Evolutionary conservation across 2,113 vertebrate genomes (phyloP).

Genomic region (Phoxinus phoxinus): DNA sequence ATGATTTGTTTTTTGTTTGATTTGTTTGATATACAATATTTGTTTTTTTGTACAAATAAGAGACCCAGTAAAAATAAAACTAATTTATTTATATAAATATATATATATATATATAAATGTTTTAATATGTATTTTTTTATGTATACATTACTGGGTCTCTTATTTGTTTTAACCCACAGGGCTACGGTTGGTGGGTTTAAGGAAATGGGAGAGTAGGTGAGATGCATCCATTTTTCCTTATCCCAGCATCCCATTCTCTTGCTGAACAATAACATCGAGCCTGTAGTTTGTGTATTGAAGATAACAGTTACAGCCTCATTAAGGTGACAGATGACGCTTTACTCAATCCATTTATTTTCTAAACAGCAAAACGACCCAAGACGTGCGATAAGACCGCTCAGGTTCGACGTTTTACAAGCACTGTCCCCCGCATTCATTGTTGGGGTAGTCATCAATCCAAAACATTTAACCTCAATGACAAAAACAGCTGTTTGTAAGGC

Average conservation of each 20-base stretch:
- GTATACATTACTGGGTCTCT: neutral
- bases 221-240: constrained; percentile 29
- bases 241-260: constrained; percentile 20
- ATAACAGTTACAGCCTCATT: constrained; percentile 67
- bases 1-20: too few relatives aligned
- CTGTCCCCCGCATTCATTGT: constrained; percentile 60
- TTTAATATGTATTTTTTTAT: neutral
- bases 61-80: neutral
- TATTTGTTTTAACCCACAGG: neutral
- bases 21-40: too few relatives aligned
- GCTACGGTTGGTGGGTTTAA: neutral
- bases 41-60: too few relatives aligned
- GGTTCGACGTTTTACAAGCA: constrained; percentile 60
- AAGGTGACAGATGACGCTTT: constrained; percentile 69
- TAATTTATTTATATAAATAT: neutral
- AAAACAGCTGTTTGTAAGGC: constrained; percentile 56
- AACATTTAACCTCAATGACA: constrained; percentile 58
- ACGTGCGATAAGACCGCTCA: constrained; percentile 67
- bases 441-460: constrained; percentile 61
- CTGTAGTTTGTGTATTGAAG: constrained; percentile 69
- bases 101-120: neutral
- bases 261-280: constrained; percentile 52
- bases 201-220: neutral
- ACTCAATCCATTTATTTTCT: constrained; percentile 71
- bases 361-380: constrained; percentile 53